phyloP scores from a whole-genome alignment of 2,888 invertebrate genomes.

The Poecilobothrus nobilitatus region DNA sequence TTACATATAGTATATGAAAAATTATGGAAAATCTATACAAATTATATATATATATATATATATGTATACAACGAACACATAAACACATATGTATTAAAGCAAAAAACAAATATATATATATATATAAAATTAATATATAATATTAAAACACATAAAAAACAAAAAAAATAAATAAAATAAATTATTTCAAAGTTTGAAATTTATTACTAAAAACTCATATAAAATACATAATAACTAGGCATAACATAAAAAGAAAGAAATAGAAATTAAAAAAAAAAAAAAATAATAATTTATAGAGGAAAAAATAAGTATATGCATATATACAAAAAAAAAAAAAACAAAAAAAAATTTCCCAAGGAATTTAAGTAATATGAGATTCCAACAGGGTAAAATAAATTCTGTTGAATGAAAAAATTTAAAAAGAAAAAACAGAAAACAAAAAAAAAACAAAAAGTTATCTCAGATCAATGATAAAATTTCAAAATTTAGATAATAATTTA shows the following conservation, averaged over 20 bases:
- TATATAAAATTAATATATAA: background rate
- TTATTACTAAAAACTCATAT: background rate
- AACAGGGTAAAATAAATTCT: slow-evolving; percentile 3
- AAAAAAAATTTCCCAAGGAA: slow-evolving; percentile 1
- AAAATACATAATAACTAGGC: background rate
- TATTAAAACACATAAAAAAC: background rate
- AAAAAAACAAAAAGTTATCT: too few species aligned
- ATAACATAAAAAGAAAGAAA: too few species aligned
- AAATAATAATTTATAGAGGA: too few species aligned
- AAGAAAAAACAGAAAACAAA: too few species aligned
- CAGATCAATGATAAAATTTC: too few species aligned
- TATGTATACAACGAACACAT: background rate
- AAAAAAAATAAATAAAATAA: background rate
- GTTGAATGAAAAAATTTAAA: background rate
- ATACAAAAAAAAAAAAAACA: background rate
- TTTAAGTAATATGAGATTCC: background rate
- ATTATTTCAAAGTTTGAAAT: background rate
- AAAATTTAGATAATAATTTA: too few species aligned
- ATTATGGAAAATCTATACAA: slow-evolving; percentile 1
- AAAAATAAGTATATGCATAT: too few species aligned
- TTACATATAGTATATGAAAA: background rate
- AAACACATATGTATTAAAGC: too few species aligned
- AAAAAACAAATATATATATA: background rate
- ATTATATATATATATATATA: too few species aligned
- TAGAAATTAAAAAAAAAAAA: too few species aligned